Evolutionary conservation across 2,888 invertebrate species (phyloP).

Genomic region (Agyllia agylla): DNA sequence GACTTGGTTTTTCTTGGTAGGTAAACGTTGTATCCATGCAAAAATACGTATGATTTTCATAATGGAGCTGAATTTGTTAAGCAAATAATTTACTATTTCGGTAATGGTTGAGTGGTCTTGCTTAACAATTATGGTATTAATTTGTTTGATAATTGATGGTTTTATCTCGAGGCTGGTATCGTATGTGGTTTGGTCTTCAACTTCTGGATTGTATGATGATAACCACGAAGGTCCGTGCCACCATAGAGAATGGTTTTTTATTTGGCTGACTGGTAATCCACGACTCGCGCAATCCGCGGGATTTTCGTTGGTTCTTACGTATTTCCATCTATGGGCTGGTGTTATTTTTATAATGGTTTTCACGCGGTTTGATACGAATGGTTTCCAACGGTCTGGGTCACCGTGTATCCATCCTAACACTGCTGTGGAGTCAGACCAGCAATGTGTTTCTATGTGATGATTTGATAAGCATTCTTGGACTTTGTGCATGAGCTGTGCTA

Average conservation of each 20-base stretch:
- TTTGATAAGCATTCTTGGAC: conserved; percentile 14
- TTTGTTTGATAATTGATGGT: neutral
- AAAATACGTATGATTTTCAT: conserved; percentile 1
- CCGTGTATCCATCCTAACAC: conserved; percentile 60
- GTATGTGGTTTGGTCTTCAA: neutral
- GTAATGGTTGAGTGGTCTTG: neutral
- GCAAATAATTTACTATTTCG: neutral
- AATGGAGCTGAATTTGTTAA: conserved; percentile 12
- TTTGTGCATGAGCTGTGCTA: conserved; percentile 20
- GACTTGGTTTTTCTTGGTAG: neutral
- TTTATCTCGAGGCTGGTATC: neutral
- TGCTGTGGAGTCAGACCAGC: conserved; percentile 54
- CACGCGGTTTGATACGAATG: conserved; percentile 59
- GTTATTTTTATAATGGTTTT: conserved; percentile 31
- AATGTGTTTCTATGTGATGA: conserved; percentile 23
- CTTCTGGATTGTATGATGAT: neutral
- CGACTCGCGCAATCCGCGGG: conserved; percentile 63
- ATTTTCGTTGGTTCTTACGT: conserved; percentile 59
- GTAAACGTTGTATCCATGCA: conserved; percentile 46
- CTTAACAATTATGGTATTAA: neutral
- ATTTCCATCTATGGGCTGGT: conserved; percentile 26
- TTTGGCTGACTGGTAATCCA: conserved; percentile 33
- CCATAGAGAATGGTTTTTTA: conserved; percentile 14
- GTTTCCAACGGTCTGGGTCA: conserved; percentile 56
- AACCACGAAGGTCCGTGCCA: conserved; percentile 2